Base-by-base conservation (phyloP, 92 coral and sea anemone species). In the Bergia sp. region DNA sequence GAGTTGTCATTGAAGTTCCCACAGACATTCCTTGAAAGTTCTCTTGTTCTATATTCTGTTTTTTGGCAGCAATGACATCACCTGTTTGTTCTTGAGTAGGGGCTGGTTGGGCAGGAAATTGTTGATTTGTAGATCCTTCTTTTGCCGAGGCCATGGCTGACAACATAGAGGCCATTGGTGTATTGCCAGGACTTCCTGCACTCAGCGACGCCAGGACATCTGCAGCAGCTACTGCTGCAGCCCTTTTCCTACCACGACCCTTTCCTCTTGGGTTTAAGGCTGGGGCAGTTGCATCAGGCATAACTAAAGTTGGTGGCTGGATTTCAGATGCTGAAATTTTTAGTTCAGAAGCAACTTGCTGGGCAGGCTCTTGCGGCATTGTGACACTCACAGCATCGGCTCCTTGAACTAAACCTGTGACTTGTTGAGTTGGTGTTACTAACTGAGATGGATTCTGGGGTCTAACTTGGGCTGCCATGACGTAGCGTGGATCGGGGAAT, bases 141-240 rank as follows among this genome's bases (percentile, higher is more conserved):
- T 75, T 77, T 20, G 82, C 82, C 1, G 98, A 93, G 23, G 98
- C 98, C 86, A 95, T 85, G 1, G 98, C 98, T 29, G 98, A 93
- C 43, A 95, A 55, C 98, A 95, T 95, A 16, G 96, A 92, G 13
- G 98, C 91, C 98, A 95, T 95, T 2, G 98, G 98, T 4, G 98
- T 95, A 82, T 91, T 92, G 12, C 94, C 92, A 69, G 92, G 93
- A 55, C 91, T 95, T 20, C 91, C 90, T 67, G 88, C 94, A 66
- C 98, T 93, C 42, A 95, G 92, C 86, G 93, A 93, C 12, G 96
- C 98, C 38, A 95, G 89, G 90, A 95, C 94, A 88, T 95, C 98
- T 65, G 98, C 98, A 11, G 98, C 98, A n/a, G 98, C 94, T 2
- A 96, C 87, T 44, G 87, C 29, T 4, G 87, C 94, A 45, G 96